Evolutionary conservation across 2,113 vertebrate genomes (phyloP).

Genomic region (Porphyrio hochstetteri): DNA sequence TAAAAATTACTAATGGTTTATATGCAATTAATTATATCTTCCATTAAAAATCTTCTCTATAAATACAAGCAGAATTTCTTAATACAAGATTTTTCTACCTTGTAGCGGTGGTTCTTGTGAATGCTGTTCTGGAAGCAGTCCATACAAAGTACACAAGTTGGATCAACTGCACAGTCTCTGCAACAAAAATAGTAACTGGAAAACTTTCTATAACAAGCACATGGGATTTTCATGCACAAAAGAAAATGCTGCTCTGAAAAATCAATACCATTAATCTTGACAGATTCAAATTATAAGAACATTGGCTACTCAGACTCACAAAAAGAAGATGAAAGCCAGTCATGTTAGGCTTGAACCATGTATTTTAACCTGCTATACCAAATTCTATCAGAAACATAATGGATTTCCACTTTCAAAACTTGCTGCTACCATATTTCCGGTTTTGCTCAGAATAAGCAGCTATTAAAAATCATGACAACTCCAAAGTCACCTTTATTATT

Average conservation of each 20-base stretch:
- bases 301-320: rapidly evolving
- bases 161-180: conserved; percentile 99
- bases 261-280: not conserved
- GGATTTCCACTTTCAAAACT: not conserved
- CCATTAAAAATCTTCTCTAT: not conserved
- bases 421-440: not conserved
- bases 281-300: not conserved
- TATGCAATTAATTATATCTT: not conserved
- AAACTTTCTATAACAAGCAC: not conserved
- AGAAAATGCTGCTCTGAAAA: not conserved
- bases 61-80: not conserved
- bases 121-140: conserved; percentile 97
- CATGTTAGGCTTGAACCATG: not conserved
- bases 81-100: conserved; percentile 77
- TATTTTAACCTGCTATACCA: not conserved
- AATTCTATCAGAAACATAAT: not conserved
- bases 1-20: not conserved
- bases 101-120: conserved; percentile 96
- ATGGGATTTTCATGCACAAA: not conserved
- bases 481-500: not conserved
- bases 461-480: not conserved
- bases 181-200: conserved; percentile 64
- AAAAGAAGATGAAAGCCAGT: not conserved
- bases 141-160: conserved; percentile 97
- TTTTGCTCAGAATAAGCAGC: not conserved